phyloP scores from a whole-genome alignment of 1,140 invertebrate species.

The Leptinotarsa defecta region DNA sequence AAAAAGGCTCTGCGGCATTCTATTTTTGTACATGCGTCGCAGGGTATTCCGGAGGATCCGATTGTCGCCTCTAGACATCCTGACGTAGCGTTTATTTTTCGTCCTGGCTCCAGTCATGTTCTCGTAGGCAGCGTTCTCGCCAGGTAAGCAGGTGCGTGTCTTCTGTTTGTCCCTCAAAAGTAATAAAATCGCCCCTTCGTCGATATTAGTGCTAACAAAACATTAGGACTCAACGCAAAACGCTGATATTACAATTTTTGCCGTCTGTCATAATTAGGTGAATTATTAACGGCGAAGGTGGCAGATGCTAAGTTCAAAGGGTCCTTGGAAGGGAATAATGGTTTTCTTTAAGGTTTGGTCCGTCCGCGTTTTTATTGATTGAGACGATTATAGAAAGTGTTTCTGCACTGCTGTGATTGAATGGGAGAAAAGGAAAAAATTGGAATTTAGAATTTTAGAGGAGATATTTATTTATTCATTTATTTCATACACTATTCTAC shows the following conservation, averaged over 20 bases:
- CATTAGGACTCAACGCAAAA: background rate
- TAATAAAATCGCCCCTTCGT: constrained; percentile 5
- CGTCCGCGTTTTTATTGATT: no score
- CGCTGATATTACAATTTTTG: background rate
- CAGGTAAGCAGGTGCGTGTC: background rate
- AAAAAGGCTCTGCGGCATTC: background rate
- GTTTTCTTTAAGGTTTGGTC: no score
- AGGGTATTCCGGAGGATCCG: background rate
- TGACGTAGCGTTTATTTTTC: background rate
- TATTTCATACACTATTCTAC: no score
- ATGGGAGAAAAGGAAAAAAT: no score
- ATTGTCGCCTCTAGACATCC: background rate
- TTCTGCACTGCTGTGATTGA: no score
- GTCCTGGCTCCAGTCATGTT: background rate
- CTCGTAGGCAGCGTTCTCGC: background rate
- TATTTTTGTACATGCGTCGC: background rate
- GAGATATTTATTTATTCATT: no score
- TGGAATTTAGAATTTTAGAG: no score
- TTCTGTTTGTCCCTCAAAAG: background rate
- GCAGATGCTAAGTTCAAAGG: background rate
- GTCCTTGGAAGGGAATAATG: background rate
- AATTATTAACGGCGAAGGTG: background rate
- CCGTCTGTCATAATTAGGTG: background rate
- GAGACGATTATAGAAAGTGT: no score
- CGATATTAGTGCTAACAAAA: constrained; percentile 8